Base-by-base conservation (phyloP, 2,888 invertebrate species). In the Synanthedon vespiformis region DNA sequence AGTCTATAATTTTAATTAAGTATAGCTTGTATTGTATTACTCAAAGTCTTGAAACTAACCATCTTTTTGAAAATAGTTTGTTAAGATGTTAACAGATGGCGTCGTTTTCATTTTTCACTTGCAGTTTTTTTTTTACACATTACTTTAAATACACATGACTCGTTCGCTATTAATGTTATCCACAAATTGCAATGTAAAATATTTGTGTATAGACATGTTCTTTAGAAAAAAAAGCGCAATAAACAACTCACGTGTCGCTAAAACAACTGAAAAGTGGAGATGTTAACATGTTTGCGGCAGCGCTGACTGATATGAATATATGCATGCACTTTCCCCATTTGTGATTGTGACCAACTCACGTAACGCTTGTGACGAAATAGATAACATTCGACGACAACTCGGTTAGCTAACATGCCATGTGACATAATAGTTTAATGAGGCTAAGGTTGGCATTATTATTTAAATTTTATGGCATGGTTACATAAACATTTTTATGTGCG, bases 371-470 rank as follows among this genome's bases (percentile, higher is more conserved):
- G 72, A 77, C 70, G 73, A 73, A 77, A 77, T 70, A 52, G 54
- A 65, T 61, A 60, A 58, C 55, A 57, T 58, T 53, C 62, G 57
- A 61, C 60, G 60, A 60, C 62, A 52, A 58, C 56, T 56, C 53
- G 62, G 60, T 80, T 80, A 73, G 64, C 61, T 72, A 78, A 80
- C 68, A 61, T 58, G 65, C 57, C 58, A 56, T 77, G 70, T 54
- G 70, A 75, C 65, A 67, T 70, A 72, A 76, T 61, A 53, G 58
- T 58, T 62, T 71, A 83, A 77, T 67, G 77, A 77, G 84, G 84
- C 83, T 82, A 84, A 85, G 84, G 85, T 84, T 84, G 78, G 58
- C 58, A 60, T 22, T 22, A 48, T 14, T 14, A 48, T 14, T 18
- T 16, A 34, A 34, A 14, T 44, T 13, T 41, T 13, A 14, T 48